phyloP scores from a whole-genome alignment of 2,113 vertebrate species.

The Rhynchomys soricoides region DNA sequence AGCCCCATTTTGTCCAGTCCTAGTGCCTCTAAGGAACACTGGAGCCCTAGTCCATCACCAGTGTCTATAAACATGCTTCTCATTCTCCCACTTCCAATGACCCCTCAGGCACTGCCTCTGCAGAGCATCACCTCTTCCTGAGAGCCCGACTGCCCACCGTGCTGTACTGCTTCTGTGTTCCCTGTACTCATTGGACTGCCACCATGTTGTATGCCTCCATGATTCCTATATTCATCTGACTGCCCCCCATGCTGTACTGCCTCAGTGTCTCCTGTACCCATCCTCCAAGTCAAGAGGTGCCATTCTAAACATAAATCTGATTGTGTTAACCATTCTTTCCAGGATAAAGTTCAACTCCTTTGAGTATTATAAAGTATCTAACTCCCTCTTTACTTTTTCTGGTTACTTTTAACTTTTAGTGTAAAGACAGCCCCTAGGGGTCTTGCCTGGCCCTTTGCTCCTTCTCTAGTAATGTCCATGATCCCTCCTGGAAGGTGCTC shows the following conservation, averaged over 20 bases:
- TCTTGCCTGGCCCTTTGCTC: background rate
- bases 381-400: background rate
- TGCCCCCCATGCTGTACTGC: too few relatives aligned
- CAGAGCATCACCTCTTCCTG: background rate
- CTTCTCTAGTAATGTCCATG: background rate
- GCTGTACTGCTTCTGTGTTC: fast-evolving
- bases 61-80: background rate
- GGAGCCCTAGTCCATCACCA: background rate
- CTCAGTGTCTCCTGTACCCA: background rate
- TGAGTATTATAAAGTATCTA: background rate
- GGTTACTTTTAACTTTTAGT: background rate
- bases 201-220: too few relatives aligned
- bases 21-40: background rate
- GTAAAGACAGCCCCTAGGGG: too few relatives aligned
- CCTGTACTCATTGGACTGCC: too few relatives aligned
- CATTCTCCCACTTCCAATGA: background rate
- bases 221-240: too few relatives aligned
- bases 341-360: background rate
- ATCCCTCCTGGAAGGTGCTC: background rate
- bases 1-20: background rate
- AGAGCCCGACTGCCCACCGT: background rate
- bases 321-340: background rate
- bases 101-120: background rate
- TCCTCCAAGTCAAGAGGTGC: background rate
- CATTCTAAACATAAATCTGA: too few relatives aligned